Conservation (phyloP, 1,140 invertebrate species). For the Drosophila orosa region DNA sequence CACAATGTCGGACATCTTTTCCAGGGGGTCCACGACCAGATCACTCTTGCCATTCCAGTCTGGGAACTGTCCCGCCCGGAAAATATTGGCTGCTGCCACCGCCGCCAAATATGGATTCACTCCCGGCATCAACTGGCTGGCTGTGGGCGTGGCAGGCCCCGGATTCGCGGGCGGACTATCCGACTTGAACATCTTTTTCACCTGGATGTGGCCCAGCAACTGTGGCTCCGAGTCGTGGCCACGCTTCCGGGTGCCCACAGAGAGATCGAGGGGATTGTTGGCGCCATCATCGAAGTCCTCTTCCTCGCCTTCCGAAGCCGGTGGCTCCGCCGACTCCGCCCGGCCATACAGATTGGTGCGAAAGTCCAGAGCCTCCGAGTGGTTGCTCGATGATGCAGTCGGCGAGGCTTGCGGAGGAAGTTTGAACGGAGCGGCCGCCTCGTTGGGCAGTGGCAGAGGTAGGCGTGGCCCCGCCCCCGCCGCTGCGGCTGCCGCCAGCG, state of each 20-base stretch:
- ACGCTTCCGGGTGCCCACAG: slow-evolving; percentile 90
- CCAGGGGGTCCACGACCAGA: slow-evolving; percentile 91
- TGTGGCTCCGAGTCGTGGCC: slow-evolving; percentile 78
- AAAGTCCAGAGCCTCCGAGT: slow-evolving; percentile 79
- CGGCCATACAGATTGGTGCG: slow-evolving; percentile 74
- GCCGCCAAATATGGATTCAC: slow-evolving; percentile 92
- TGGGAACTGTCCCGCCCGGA: slow-evolving; percentile 87
- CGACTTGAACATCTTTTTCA: slow-evolving; percentile 81
- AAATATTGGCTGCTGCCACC: slow-evolving; percentile 90
- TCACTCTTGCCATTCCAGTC: slow-evolving; percentile 94
- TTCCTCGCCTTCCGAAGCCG: slow-evolving; percentile 84
- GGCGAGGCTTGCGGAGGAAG: slow-evolving; percentile 84
- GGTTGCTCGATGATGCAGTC: slow-evolving; percentile 74
- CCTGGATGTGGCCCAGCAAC: slow-evolving; percentile 78
- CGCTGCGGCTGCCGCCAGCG: slow-evolving; percentile 86
- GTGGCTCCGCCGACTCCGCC: slow-evolving; percentile 72
- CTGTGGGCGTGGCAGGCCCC: slow-evolving; percentile 87
- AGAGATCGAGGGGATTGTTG: slow-evolving; percentile 90
- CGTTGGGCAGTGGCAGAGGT: slow-evolving; percentile 86
- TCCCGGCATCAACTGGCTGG: slow-evolving; percentile 88
- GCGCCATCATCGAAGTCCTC: slow-evolving; percentile 84
- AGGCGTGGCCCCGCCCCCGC: slow-evolving; percentile 85
- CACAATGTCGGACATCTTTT: slow-evolving; percentile 94
- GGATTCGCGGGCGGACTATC: slow-evolving; percentile 88
- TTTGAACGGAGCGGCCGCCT: slow-evolving; percentile 74